These are phyloP conservation scores for Rhagium mordax DNA, from an alignment of 2,888 invertebrate species.

Conservation along the genomic window DNA sequence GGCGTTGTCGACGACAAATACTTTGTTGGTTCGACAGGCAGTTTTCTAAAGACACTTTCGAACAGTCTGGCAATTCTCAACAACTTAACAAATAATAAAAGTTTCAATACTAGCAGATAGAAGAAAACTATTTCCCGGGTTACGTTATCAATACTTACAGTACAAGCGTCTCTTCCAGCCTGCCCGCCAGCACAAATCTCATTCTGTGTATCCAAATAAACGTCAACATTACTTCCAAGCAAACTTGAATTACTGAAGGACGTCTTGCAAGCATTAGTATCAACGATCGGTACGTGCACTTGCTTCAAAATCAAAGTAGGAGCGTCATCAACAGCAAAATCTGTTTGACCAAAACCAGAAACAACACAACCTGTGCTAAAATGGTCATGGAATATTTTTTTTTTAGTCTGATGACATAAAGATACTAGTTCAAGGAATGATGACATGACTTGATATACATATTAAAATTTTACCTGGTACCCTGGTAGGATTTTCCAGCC, in stretches of 20 bases:
- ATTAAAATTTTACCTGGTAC: background rate
- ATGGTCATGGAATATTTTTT: background rate
- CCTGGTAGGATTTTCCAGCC: constrained; percentile 9
- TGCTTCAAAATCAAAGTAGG: background rate
- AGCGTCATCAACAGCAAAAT: background rate
- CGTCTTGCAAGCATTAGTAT: background rate
- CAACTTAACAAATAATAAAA: too few species aligned
- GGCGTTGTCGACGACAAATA: too few species aligned
- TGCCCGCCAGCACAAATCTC: background rate
- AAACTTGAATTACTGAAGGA: background rate
- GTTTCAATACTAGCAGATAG: too few species aligned
- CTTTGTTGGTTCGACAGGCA: too few species aligned
- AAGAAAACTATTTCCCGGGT: too few species aligned
- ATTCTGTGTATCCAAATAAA: background rate
- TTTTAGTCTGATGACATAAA: background rate
- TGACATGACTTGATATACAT: too few species aligned
- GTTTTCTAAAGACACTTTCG: too few species aligned
- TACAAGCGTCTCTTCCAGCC: background rate
- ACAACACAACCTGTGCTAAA: background rate
- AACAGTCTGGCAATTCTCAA: too few species aligned
- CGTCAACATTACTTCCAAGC: background rate
- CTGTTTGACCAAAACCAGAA: background rate
- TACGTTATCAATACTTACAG: background rate
- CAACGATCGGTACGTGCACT: background rate
- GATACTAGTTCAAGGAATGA: too few species aligned